phyloP scores from a whole-genome alignment of 2,888 invertebrate genomes.

The Ryuthela nishihirai region DNA sequence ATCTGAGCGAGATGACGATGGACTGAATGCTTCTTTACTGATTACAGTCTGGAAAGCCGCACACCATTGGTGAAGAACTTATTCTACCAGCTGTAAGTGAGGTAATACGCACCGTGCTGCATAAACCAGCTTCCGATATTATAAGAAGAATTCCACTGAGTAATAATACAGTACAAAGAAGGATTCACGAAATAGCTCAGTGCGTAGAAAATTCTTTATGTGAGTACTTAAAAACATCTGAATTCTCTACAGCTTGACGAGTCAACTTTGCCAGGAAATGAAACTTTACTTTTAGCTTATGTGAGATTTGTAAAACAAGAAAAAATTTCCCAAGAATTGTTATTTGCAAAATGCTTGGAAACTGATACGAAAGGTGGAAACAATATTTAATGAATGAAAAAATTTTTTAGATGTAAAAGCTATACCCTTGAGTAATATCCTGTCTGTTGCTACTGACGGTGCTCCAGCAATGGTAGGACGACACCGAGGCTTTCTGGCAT shows the following conservation, averaged over 20 bases:
- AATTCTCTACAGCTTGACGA: conserved; percentile 12
- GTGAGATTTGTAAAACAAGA: conserved; percentile 13
- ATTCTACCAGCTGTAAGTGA: conserved; percentile 18
- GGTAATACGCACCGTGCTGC: conserved; percentile 7
- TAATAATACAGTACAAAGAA: conserved; percentile 24
- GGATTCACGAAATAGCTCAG: conserved; percentile 30
- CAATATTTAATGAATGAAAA: conserved; percentile 20
- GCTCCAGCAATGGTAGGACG: conserved; percentile 10
- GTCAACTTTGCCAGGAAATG: conserved; percentile 9
- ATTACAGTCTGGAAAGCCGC: conserved; percentile 10
- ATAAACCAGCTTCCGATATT: conserved; percentile 13
- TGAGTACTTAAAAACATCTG: conserved; percentile 1
- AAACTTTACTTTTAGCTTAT: conserved; percentile 5
- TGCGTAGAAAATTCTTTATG: conserved; percentile 15
- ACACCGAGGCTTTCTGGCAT: conserved; percentile 9
- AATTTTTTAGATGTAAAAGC: conserved; percentile 26
- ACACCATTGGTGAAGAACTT: conserved; percentile 14
- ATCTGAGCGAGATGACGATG: conserved; percentile 7
- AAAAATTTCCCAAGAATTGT: conserved; percentile 30
- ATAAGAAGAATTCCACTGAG: conserved; percentile 15
- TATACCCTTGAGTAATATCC: conserved; percentile 15
- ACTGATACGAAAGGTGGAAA: conserved; percentile 34
- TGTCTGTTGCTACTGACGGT: conserved; percentile 9
- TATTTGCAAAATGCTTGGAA: conserved; percentile 28
- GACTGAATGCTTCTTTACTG: conserved; percentile 7